These are phyloP conservation scores for Fukomys damarensis DNA, from an alignment of 2,113 vertebrate genomes.

Conservation along the genomic window DNA sequence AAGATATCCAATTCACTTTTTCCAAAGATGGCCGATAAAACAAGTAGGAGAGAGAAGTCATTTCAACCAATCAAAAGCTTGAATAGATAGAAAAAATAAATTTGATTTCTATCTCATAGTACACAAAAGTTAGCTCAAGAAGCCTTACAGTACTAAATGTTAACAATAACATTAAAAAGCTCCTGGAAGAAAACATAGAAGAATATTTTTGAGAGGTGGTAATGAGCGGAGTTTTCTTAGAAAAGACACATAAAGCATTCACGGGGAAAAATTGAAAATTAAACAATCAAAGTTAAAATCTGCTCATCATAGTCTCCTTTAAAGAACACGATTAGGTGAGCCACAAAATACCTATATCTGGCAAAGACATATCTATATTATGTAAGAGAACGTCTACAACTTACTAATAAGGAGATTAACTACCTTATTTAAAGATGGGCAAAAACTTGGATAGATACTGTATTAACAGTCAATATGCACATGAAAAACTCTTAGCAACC, in stretches of 20 bases:
- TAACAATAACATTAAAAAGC: constrained; percentile 24
- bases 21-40: neutral
- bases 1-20: constrained; percentile 28
- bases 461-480: neutral
- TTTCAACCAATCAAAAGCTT: neutral
- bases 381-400: neutral
- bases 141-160: constrained; percentile 11
- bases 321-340: neutral
- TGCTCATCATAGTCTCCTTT: neutral
- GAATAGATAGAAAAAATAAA: neutral
- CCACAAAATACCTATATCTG: neutral
- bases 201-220: constrained; percentile 30
- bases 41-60: neutral
- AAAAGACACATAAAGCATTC: neutral
- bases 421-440: neutral
- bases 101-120: neutral
- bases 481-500: neutral
- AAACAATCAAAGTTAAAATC: neutral
- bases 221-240: constrained; percentile 34
- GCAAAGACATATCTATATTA: neutral
- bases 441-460: neutral
- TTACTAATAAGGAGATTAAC: neutral
- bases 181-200: neutral
- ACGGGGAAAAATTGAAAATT: constrained; percentile 40
- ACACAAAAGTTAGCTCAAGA: neutral